Evolutionary conservation across 2,888 invertebrate genomes (phyloP).

Genomic region (Drosophila putrida): DNA sequence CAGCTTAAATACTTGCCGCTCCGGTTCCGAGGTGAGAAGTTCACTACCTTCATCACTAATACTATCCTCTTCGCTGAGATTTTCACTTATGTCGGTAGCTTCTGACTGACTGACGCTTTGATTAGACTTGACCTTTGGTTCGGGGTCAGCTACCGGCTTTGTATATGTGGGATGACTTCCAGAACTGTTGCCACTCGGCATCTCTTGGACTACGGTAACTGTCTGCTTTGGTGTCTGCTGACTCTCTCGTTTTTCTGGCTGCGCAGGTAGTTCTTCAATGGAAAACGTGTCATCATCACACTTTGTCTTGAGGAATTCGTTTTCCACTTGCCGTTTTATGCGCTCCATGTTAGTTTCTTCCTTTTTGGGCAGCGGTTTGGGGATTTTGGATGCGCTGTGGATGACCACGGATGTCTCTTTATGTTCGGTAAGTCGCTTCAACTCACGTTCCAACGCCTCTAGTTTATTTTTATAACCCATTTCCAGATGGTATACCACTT

Average conservation of each 20-base stretch:
- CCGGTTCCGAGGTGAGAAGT: conserved; percentile 43
- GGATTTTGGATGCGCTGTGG: conserved; percentile 57
- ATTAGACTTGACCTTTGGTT: conserved; percentile 8
- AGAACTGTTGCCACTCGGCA: conserved; percentile 46
- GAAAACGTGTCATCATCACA: conserved; percentile 70
- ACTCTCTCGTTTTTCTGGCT: conserved; percentile 3
- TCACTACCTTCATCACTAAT: conserved; percentile 35
- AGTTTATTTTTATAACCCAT: conserved; percentile 76
- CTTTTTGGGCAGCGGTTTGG: conserved; percentile 53
- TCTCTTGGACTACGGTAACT: conserved; percentile 41
- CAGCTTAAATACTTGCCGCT: conserved; percentile 30
- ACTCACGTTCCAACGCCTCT: conserved; percentile 70
- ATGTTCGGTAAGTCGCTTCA: conserved; percentile 47
- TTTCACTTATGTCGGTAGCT: conserved; percentile 74
- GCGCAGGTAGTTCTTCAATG: conserved; percentile 53
- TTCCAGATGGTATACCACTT: conserved; percentile 75
- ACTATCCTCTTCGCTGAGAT: conserved; percentile 66
- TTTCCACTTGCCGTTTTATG: conserved; percentile 64
- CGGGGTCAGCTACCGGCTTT: conserved; percentile 19
- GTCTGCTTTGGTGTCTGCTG: conserved; percentile 11
- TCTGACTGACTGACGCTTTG: conserved; percentile 20
- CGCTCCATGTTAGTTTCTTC: conserved; percentile 49
- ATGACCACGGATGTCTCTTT: conserved; percentile 9
- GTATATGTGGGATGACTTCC: conserved; percentile 59
- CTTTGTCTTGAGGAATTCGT: conserved; percentile 57